Base-by-base conservation (phyloP, 2,113 vertebrate genomes). In the Patagioenas fasciata region DNA sequence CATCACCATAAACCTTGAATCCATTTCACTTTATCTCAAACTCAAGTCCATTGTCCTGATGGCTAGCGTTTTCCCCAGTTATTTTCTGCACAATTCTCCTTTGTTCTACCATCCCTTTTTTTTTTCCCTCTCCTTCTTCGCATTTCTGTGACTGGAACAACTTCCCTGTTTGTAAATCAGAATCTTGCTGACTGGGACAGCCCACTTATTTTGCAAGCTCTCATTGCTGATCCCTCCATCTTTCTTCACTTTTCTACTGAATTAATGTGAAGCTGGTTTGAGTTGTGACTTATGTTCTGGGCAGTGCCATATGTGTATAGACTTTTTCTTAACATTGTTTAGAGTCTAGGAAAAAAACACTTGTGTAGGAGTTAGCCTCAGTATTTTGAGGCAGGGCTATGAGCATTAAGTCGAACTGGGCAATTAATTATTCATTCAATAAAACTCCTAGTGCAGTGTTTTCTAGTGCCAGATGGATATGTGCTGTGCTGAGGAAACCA, bases 401-500 rank as follows among this genome's bases (percentile, higher is more conserved):
- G 57, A 74, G 10, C 13, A 2, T 69, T 65, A 79, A 81, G 18
- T 13, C 74, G 73, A 93, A 79, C 70, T 79, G 54, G 32, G 64
- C 88, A 91, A 56, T 88, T 4, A 91, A 79, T 95, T 72, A 80
- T 23, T 89, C 44, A 44, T 95, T 96, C 72, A 87, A 61, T 80
- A 91, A 81, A 69, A 31, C 40, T 83, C 51, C 51, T 53, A 81
- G 77, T 64, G 47, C 57, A 47, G 57, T 88, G 53, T 81, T 92
- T 66, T 69, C 31, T 81, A 57, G 92, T 40, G 75, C 77, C 53
- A 89, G 72, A 57, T 4, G 3, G 29, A 4, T 80, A 15, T 80
- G 24, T 75, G 67, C 65, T 81, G 48, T 88, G 65, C 57, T 86
- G 64, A 74, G 69, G 80, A 84, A 54, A 75, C 48, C 44, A 81